phyloP scores from a whole-genome alignment of 2,888 invertebrate genomes.

The Unio delphinus region DNA sequence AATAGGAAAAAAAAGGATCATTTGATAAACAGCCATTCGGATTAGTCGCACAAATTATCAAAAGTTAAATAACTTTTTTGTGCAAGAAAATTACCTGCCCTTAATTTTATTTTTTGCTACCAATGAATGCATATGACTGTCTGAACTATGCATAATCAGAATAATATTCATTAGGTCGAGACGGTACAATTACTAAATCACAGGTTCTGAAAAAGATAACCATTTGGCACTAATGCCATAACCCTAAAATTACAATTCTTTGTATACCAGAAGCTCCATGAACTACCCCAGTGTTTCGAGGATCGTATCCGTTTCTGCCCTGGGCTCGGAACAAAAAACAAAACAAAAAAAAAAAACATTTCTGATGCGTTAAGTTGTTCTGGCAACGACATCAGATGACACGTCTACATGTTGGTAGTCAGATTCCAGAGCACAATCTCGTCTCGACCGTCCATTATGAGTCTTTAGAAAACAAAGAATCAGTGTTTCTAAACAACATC shows the following conservation, averaged over 20 bases:
- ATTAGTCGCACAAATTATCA: no score
- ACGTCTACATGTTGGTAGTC: constrained; percentile 50
- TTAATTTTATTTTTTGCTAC: no score
- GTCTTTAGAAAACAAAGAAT: constrained; percentile 33
- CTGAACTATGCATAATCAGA: no score
- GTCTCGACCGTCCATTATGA: constrained; percentile 56
- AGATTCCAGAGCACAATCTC: constrained; percentile 59
- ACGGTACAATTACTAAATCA: no score
- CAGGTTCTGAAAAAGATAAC: no score
- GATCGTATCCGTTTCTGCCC: constrained; percentile 44
- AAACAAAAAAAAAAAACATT: constrained; percentile 44
- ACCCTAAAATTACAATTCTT: constrained; percentile 33
- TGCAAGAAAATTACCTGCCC: no score
- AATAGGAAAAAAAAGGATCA: no score
- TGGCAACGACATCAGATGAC: constrained; percentile 58
- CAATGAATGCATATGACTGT: no score
- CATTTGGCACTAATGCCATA: no score
- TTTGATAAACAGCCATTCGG: no score
- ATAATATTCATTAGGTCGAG: no score
- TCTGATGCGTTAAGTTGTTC: constrained; percentile 42
- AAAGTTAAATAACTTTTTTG: no score
- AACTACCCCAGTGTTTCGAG: constrained; percentile 35
- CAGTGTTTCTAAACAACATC: background rate
- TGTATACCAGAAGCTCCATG: constrained; percentile 53
- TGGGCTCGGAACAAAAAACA: constrained; percentile 45